Evolutionary conservation across 2,797 vertebrate genomes (phyloP).

Genomic region (Pachyuromys duprasi): DNA sequence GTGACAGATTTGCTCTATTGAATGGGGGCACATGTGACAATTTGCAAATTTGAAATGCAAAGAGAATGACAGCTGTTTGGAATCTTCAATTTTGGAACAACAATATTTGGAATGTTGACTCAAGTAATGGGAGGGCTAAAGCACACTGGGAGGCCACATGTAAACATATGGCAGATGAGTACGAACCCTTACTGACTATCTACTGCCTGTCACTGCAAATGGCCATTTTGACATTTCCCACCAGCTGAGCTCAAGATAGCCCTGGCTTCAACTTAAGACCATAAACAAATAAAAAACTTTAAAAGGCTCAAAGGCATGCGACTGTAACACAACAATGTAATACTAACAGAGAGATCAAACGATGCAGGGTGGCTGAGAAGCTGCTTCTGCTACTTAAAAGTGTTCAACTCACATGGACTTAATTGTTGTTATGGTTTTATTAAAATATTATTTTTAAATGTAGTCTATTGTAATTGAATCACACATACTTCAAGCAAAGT

Average conservation of each 20-base stretch:
- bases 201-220: background rate
- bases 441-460: background rate
- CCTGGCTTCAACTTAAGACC: background rate
- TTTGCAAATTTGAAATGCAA: background rate
- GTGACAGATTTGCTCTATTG: background rate
- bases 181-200: background rate
- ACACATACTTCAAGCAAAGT: background rate
- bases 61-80: background rate
- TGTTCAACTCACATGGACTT: background rate
- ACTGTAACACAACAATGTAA: background rate
- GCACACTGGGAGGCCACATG: background rate
- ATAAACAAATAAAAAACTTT: background rate
- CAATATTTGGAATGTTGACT: background rate
- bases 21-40: background rate
- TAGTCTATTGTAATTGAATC: background rate
- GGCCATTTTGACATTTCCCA: background rate
- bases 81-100: background rate
- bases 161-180: background rate
- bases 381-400: background rate
- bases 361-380: background rate
- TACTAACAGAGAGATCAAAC: rapidly evolving
- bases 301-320: background rate
- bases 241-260: background rate
- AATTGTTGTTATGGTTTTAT: background rate
- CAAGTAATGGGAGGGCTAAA: background rate